These are phyloP conservation scores for Lasioglossum morio DNA, from an alignment of 2,888 invertebrate species.

Conservation along the genomic window DNA sequence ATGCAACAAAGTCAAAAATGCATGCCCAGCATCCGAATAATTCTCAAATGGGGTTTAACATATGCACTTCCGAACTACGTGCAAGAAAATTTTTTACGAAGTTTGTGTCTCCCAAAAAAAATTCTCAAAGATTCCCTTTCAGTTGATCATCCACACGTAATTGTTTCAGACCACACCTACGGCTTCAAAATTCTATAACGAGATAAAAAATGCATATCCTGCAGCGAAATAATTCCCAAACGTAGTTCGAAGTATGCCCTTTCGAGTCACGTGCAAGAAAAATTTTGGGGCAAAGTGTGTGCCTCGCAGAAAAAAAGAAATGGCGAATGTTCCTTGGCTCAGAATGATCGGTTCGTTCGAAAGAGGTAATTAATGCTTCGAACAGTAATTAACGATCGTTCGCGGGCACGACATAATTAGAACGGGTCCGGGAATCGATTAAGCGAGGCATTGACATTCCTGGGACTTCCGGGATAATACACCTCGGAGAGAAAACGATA, in stretches of 20 bases:
- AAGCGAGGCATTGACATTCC: conserved; percentile 34
- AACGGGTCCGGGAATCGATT: conserved; percentile 33
- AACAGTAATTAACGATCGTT: conserved; percentile 44
- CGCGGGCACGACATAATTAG: conserved; percentile 23
- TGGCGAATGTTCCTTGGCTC: neutral
- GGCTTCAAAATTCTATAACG: neutral
- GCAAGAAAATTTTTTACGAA: neutral
- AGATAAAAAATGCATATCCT: neutral
- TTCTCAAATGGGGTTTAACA: neutral
- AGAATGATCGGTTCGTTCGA: neutral
- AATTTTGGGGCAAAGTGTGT: neutral
- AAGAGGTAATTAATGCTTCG: neutral
- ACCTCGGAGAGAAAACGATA: conserved; percentile 65
- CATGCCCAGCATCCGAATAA: neutral
- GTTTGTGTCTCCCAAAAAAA: neutral
- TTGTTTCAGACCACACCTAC: neutral
- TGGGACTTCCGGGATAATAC: conserved; percentile 55
- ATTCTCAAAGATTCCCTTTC: neutral
- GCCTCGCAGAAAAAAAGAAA: neutral
- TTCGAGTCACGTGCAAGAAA: neutral
- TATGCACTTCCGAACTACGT: neutral
- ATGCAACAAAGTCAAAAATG: neutral
- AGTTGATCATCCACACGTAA: neutral
- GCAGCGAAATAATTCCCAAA: neutral
- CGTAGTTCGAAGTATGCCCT: neutral